Evolutionary conservation across 2,113 vertebrate genomes (phyloP), one percentile per base, ranked within the genome.

Genomic region (Sander lucioperca): DNA sequence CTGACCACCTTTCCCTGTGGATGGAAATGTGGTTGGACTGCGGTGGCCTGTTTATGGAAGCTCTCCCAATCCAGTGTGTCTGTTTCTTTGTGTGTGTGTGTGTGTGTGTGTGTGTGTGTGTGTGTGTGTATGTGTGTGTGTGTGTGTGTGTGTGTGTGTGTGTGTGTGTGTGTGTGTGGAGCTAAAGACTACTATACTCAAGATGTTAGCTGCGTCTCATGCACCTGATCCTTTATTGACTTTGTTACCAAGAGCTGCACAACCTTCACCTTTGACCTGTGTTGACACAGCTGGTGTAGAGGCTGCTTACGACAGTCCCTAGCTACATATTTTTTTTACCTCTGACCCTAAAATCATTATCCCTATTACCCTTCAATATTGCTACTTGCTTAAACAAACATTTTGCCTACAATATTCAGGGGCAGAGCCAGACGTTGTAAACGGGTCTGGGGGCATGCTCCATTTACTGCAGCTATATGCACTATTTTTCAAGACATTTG

Each of bases 181-280:
- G 56, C 47, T 9, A 27, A 3, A 63, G 19, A 48, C 58, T 64
- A 72, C 85, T 86, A 61, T 36, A 36, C 50, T 76, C 39, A 53
- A 62, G 47, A 74, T 56, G 45, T 79, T 62, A n/a, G 71, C 56
- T 30, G 39, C 1, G 36, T 63, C 79, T 79, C 62, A 18, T 65
- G 75, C 86, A 92, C 56, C 91, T 90, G 85, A 86, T 86, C 87
- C 86, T 79, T 70, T 82, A 87, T 87, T 88, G 84, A 80, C 73
- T 82, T 84, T 82, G 68, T 80, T 66, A 65, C 78, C 53, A 69
- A 79, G 47, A 65, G 27, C 66, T 50, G 39, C 69, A 30, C 23
- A 72, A 59, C 64, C 33, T 30, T 89, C 83, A 84, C 83, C 86
- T 89, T 74, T 91, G 78, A 88, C 87, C 87, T 57, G 39, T 74